phyloP scores from a whole-genome alignment of 2,797 vertebrate genomes.

The Platalea minor region DNA sequence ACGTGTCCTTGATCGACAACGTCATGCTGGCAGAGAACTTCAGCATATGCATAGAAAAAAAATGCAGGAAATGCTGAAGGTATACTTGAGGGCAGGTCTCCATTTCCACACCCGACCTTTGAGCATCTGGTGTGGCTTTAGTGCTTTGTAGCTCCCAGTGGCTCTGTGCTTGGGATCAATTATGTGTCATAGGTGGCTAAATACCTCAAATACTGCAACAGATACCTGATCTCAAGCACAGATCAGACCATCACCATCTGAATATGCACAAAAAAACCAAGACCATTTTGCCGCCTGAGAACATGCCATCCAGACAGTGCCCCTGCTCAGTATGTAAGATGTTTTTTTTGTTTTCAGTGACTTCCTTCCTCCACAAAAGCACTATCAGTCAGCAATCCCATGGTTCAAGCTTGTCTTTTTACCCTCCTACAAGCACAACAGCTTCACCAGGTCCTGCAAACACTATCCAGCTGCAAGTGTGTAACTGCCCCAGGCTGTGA shows the following conservation, averaged over 20 bases:
- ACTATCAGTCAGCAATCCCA: not conserved
- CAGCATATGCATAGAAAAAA: rapidly evolving
- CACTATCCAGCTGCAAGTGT: not conserved
- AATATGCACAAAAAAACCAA: not conserved
- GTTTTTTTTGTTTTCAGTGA: not conserved
- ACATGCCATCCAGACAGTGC: not conserved
- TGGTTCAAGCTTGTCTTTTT: not conserved
- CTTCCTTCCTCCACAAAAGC: not conserved
- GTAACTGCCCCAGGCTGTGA: not conserved
- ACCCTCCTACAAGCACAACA: not conserved
- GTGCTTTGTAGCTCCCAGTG: not conserved
- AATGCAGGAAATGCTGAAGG: not conserved
- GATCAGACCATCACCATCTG: not conserved
- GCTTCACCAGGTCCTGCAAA: not conserved
- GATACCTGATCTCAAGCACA: not conserved
- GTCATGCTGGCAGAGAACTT: not conserved
- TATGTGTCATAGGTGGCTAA: not conserved
- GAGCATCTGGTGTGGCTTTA: not conserved
- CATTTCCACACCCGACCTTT: not conserved
- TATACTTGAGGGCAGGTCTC: not conserved
- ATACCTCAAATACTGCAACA: not conserved
- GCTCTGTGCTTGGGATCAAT: not conserved
- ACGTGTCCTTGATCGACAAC: not conserved
- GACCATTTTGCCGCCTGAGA: not conserved
- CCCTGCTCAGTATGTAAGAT: not conserved